phyloP scores from a whole-genome alignment of 1,140 invertebrate genomes.

The Bombus pyrosoma region DNA sequence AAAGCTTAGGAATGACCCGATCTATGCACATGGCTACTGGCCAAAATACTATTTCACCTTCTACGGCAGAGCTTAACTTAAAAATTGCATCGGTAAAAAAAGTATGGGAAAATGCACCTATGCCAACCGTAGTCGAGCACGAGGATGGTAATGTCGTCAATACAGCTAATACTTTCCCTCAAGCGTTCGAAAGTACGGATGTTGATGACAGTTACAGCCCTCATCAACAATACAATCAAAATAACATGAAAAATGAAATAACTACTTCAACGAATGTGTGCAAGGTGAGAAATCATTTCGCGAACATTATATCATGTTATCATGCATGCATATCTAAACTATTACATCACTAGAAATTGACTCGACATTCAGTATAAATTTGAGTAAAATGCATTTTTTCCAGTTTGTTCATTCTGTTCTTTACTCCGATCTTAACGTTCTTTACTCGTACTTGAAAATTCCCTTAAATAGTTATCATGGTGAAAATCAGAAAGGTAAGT shows the following conservation, averaged over 20 bases:
- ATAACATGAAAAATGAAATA: slow-evolving; percentile 81
- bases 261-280: slow-evolving; percentile 87
- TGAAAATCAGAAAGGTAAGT: slow-evolving; percentile 67
- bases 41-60: slow-evolving; percentile 86
- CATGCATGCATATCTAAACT: slow-evolving; percentile 60
- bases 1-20: slow-evolving; percentile 85
- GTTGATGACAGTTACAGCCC: slow-evolving; percentile 83
- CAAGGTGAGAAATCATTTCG: slow-evolving; percentile 84
- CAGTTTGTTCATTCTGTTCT: slow-evolving; percentile 48
- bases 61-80: slow-evolving; percentile 94
- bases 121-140: slow-evolving; percentile 88
- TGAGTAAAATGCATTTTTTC: slow-evolving; percentile 37
- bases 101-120: slow-evolving; percentile 90
- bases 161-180: slow-evolving; percentile 82
- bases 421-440: slow-evolving; percentile 7
- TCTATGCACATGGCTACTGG: slow-evolving; percentile 85
- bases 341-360: slow-evolving; percentile 74
- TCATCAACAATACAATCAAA: slow-evolving; percentile 81
- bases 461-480: slow-evolving; percentile 51
- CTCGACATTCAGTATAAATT: slow-evolving; percentile 25
- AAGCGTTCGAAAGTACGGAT: slow-evolving; percentile 83
- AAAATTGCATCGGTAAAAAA: slow-evolving; percentile 98
- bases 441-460: slow-evolving; percentile 38
- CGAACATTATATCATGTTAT: slow-evolving; percentile 60
- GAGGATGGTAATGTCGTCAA: slow-evolving; percentile 81